Conservation (phyloP, 2,797 vertebrate species). For the Rhabdomys pumilio region DNA sequence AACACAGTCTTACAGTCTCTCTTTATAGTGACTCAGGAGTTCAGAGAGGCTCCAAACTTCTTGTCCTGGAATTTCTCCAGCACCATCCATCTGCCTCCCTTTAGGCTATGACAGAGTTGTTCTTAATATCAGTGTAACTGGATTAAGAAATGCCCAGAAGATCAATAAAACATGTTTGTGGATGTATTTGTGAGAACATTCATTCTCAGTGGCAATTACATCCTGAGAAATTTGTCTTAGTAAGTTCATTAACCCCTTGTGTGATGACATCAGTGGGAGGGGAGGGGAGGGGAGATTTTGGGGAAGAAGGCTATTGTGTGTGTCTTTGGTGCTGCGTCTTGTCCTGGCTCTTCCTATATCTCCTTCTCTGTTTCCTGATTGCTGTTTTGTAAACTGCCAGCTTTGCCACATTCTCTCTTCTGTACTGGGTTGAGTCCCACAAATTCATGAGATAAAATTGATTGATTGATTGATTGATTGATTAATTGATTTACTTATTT, state of each 20-base stretch:
- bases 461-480: too few species aligned
- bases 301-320: not conserved
- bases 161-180: not conserved
- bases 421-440: not conserved
- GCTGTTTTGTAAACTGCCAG: not conserved
- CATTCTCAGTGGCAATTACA: not conserved
- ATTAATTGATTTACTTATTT: too few species aligned
- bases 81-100: too few species aligned
- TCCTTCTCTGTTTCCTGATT: not conserved
- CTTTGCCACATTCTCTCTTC: not conserved
- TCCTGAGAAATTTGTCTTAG: not conserved
- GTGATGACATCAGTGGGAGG: not conserved
- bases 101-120: not conserved
- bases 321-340: not conserved
- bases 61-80: not conserved
- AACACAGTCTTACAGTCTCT: not conserved
- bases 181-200: not conserved
- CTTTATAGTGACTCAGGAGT: not conserved
- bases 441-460: not conserved
- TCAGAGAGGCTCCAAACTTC: not conserved
- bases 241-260: not conserved
- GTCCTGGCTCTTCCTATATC: not conserved
- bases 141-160: not conserved
- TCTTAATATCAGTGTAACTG: not conserved
- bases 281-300: not conserved